Evolutionary conservation across 2,113 vertebrate species (phyloP).

Genomic region (Leucoraja erinaceus): DNA sequence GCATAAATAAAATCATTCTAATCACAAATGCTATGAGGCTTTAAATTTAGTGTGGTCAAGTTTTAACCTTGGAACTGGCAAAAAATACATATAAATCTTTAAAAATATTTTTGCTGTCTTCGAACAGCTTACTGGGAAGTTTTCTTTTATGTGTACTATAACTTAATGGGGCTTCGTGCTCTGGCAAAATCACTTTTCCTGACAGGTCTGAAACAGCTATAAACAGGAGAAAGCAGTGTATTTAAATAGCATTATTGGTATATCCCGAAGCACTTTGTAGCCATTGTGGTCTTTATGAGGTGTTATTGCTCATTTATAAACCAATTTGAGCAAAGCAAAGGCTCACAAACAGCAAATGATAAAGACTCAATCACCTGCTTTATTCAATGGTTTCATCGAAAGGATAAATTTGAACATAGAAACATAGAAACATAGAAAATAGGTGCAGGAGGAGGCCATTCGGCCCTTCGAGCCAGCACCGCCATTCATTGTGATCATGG

Average conservation of each 20-base stretch:
- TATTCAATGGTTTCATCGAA: no score
- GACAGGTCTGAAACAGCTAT: no score
- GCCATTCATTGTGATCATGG: no score
- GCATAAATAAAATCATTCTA: neutral
- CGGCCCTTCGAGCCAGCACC: no score
- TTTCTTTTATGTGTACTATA: neutral
- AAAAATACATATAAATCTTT: neutral
- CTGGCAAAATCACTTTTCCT: neutral
- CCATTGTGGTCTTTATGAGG: neutral
- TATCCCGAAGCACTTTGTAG: neutral
- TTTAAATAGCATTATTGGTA: neutral
- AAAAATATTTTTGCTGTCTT: neutral
- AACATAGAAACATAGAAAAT: no score
- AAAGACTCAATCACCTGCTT: no score
- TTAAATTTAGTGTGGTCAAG: neutral
- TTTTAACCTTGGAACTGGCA: neutral
- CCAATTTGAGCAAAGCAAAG: neutral
- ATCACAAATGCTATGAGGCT: neutral
- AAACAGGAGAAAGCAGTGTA: neutral
- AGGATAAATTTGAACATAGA: no score
- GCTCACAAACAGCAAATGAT: neutral
- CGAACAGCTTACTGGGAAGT: neutral
- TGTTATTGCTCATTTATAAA: neutral
- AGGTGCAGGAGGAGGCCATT: no score
- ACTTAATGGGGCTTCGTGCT: neutral